Conservation (phyloP, 2,113 vertebrate genomes). For the Gila orcuttii region DNA sequence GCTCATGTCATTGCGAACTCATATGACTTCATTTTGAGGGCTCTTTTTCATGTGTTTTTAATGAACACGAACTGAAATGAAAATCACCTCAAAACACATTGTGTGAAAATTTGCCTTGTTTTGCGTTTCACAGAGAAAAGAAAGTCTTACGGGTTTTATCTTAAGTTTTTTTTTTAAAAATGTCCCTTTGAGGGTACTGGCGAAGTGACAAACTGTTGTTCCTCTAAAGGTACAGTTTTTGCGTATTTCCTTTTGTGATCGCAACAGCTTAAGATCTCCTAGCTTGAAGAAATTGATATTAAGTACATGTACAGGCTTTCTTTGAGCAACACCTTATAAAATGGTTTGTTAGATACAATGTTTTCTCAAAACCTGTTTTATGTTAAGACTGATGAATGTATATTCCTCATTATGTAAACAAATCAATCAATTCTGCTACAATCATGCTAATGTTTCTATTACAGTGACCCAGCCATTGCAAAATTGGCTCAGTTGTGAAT, state of each 20-base stretch:
- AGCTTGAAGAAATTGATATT: too few species aligned
- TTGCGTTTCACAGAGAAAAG: neutral
- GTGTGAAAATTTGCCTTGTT: neutral
- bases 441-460: neutral
- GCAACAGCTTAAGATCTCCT: too few species aligned
- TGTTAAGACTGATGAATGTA: neutral
- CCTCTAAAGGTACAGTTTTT: too few species aligned
- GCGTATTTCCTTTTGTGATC: too few species aligned
- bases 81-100: neutral
- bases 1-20: neutral
- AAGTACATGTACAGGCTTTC: too few species aligned
- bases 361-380: conserved; percentile 3
- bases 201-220: too few species aligned
- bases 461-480: neutral
- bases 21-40: neutral
- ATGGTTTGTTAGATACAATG: neutral
- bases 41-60: neutral
- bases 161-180: too few species aligned
- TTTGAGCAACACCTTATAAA: neutral
- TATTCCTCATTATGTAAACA: neutral
- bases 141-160: neutral
- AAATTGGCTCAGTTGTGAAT: neutral
- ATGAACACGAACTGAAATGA: neutral
- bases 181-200: too few species aligned
- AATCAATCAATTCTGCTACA: neutral